Conservation (phyloP, 2,113 vertebrate genomes). For the Terrapene triunguis region DNA sequence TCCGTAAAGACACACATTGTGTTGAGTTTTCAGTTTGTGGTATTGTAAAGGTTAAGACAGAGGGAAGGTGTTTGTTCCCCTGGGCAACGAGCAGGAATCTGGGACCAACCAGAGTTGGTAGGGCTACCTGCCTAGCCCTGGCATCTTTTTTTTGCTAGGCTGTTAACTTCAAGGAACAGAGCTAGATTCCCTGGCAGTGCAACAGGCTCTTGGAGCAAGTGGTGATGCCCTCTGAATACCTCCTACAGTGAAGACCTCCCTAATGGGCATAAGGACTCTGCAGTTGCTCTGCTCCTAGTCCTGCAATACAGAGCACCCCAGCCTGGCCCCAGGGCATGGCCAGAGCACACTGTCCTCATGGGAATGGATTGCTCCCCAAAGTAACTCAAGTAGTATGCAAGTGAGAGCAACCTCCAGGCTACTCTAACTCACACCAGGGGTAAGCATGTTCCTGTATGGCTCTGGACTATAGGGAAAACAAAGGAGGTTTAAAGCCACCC, state of each 20-base stretch:
- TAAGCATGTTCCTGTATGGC: neutral
- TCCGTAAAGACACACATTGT: neutral
- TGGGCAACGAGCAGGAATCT: too few relatives aligned
- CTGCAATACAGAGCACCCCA: neutral
- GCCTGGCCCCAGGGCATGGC: neutral
- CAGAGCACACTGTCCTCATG: neutral
- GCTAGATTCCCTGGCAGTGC: neutral
- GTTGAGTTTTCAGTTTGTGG: neutral
- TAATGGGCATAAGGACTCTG: neutral
- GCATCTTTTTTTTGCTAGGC: neutral
- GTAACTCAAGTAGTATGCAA: neutral
- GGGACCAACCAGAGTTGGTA: neutral
- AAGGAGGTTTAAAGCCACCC: too few relatives aligned
- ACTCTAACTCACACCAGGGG: neutral
- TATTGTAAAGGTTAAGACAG: neutral
- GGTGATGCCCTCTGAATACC: neutral
- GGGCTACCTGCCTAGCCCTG: neutral
- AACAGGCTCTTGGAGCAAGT: neutral
- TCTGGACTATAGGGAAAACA: neutral
- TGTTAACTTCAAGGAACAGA: neutral
- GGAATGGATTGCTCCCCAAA: neutral
- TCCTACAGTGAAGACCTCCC: neutral
- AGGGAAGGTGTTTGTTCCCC: neutral
- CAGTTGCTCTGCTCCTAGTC: neutral
- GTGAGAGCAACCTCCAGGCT: neutral